phyloP scores from a whole-genome alignment of 2,797 vertebrate genomes.

The Sitta carolinensis region DNA sequence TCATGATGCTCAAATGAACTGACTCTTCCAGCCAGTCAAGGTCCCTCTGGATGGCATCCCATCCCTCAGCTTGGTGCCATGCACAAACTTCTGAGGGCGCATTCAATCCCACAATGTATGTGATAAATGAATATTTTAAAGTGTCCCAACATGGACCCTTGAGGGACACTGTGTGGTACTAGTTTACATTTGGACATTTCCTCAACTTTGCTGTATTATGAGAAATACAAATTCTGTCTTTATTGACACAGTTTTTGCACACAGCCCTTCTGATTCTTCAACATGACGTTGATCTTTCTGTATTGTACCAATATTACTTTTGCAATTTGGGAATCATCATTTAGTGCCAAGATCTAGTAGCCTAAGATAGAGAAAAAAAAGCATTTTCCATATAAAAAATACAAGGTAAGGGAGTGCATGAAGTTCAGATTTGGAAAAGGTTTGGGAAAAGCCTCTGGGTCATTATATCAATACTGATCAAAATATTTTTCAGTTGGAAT shows the following conservation, averaged over 20 bases:
- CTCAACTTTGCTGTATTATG: background rate
- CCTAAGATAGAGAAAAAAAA: background rate
- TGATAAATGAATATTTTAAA: background rate
- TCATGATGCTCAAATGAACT: background rate
- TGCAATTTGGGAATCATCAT: background rate
- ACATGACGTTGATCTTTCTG: background rate
- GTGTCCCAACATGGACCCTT: background rate
- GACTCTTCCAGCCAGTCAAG: background rate
- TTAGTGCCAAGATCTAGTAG: background rate
- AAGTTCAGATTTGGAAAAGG: background rate
- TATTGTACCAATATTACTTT: background rate
- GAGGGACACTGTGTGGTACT: too few species aligned
- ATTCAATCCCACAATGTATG: background rate
- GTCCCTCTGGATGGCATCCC: background rate
- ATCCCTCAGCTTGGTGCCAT: background rate
- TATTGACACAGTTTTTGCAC: background rate
- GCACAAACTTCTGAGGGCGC: background rate
- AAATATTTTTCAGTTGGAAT: background rate
- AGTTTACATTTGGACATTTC: background rate
- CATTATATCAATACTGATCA: background rate
- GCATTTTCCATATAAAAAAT: background rate
- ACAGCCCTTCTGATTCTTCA: background rate
- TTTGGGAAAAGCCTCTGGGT: background rate
- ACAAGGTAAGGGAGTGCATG: background rate
- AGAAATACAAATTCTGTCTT: background rate